Base-by-base conservation (phyloP, 1,140 invertebrate species). In the Lordiphosa stackelbergi region DNA sequence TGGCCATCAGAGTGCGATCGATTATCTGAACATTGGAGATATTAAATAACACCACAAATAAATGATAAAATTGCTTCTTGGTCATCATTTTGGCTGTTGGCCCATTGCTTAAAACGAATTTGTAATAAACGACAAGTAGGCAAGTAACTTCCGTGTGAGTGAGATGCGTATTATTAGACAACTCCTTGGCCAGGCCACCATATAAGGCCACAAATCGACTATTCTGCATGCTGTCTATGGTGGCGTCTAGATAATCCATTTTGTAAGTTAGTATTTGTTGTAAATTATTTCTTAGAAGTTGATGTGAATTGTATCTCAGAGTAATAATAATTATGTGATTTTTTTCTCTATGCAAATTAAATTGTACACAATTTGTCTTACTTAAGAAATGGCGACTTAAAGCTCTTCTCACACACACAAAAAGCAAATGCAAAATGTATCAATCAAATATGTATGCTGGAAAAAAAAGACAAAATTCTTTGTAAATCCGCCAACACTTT, bases 401-500 rank as follows among this genome's bases (percentile, higher is more conserved):
- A 62, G 48, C 62, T 59, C 37, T 52, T 46, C 36, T 58, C 68
- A 74, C 7, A 31, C 28, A 8, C 28, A 31, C 6, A 57, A 16
- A 16, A 16, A 16, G 66, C 66, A 42, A 57, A 70, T 60, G 37
- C 45, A 70, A 68, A 79, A 81, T 79, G 56, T 81, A 79, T 79
- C 75, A 79, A 79, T 79, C 75, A 81, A 79, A 79, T 75, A 45
- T 57, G 52, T 52, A 69, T 55, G 52, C 48, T n/a, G 16, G n/a
- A 24, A 49, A 38, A 59, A 16, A 16, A 10, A 62, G 40, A 36
- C 22, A 13, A 37, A 13, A 12, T 36, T 13, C 24, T 46, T 16
- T 81, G 75, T 64, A 79, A 79, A 79, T 81, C 75, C 75, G 75
- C 75, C 66, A 79, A 79, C 77, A 81, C 75, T 79, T 73, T 46